Conservation (phyloP, 2,113 vertebrate species). For the Trogon surrucura region DNA sequence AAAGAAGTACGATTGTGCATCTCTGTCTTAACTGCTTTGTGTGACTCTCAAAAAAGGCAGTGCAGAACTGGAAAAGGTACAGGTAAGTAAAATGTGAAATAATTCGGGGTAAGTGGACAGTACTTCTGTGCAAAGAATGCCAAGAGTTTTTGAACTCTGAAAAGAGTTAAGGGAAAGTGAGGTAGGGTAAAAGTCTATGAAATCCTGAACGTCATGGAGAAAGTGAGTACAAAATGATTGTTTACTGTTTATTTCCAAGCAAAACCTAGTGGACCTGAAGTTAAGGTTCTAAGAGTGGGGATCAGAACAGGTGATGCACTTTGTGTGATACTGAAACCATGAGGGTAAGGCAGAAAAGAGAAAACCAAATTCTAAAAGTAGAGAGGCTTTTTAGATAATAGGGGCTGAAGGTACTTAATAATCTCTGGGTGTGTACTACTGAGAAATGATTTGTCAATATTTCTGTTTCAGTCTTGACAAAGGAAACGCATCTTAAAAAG, state of each 20-base stretch:
- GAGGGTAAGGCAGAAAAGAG: neutral
- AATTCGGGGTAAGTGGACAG: neutral
- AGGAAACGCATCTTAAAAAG: neutral
- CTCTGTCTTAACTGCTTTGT: neutral
- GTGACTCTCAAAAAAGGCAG: neutral
- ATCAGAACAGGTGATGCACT: neutral
- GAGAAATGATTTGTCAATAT: neutral
- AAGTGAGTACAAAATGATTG: neutral
- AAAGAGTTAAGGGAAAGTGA: neutral
- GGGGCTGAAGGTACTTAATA: neutral
- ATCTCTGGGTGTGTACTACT: neutral
- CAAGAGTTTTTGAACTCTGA: neutral
- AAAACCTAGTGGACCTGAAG: neutral
- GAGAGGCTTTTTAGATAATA: neutral
- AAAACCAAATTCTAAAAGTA: neutral
- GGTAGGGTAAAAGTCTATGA: neutral
- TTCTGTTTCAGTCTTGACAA: neutral
- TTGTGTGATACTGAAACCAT: neutral
- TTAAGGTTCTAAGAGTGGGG: neutral
- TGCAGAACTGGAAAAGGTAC: neutral
- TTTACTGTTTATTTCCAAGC: neutral
- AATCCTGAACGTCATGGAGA: neutral
- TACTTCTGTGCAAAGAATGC: neutral
- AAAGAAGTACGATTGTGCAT: neutral
- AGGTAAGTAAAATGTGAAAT: neutral